phyloP scores from a whole-genome alignment of 2,113 vertebrate genomes.

The Lepisosteus osseus region DNA sequence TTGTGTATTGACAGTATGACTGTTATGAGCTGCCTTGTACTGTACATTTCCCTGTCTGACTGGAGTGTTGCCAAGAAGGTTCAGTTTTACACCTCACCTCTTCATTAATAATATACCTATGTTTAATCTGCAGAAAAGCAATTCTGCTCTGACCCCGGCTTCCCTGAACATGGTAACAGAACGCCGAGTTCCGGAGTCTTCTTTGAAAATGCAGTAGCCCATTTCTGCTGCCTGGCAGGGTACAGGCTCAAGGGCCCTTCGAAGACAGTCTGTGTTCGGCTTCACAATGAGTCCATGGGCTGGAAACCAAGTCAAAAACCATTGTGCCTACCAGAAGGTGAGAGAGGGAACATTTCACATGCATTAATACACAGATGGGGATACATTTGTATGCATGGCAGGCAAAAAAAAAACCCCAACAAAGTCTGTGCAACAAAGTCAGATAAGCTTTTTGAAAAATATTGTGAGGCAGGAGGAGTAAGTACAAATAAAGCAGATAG shows the following conservation, averaged over 20 bases:
- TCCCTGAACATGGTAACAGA: conserved; percentile 74
- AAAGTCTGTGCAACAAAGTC: too few relatives aligned
- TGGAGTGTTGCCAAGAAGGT: too few relatives aligned
- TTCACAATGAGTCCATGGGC: conserved; percentile 70
- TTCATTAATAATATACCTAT: neutral
- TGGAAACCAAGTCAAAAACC: conserved; percentile 76
- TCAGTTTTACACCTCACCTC: neutral
- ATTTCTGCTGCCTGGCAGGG: conserved; percentile 74
- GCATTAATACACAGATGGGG: too few relatives aligned
- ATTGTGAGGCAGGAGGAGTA: too few relatives aligned
- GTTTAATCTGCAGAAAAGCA: conserved; percentile 24
- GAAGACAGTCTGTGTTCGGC: conserved; percentile 72
- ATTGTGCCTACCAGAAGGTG: conserved; percentile 78
- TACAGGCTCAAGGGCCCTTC: conserved; percentile 74
- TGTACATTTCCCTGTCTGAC: too few relatives aligned
- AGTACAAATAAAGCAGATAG: too few relatives aligned
- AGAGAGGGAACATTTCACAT: conserved; percentile 19
- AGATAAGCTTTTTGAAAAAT: too few relatives aligned
- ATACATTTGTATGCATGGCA: too few relatives aligned
- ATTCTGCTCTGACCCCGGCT: conserved; percentile 69
- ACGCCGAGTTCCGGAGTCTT: conserved; percentile 66
- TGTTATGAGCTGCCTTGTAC: too few relatives aligned
- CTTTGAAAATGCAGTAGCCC: conserved; percentile 69
- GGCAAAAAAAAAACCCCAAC: too few relatives aligned
- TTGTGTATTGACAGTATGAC: too few relatives aligned